phyloP scores from a whole-genome alignment of 2,113 vertebrate species.

The Lophochroa leadbeateri region DNA sequence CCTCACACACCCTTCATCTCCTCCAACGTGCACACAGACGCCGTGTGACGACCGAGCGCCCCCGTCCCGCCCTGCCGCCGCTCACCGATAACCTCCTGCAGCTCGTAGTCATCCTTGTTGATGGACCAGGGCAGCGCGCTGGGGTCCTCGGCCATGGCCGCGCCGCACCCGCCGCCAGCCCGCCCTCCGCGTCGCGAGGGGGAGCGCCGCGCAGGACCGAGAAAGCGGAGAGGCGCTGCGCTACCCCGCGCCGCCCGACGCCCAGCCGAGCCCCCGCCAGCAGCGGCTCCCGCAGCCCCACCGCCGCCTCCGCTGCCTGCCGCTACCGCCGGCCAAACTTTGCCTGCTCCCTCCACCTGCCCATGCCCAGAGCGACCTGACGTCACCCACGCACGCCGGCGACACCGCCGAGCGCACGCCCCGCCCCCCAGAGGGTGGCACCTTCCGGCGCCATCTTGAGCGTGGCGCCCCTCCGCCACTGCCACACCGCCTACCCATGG shows the following conservation, averaged over 20 bases:
- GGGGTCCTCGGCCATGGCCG: constrained; percentile 92
- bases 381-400: constrained; percentile 54
- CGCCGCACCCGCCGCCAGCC: constrained; percentile 16
- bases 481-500: accelerated
- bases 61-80: background rate
- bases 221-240: background rate
- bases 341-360: constrained; percentile 58
- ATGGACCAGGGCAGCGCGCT: constrained; percentile 94
- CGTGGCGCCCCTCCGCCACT: background rate
- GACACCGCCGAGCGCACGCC: background rate
- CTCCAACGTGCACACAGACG: background rate
- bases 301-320: background rate
- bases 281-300: constrained; percentile 2
- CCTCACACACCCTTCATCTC: background rate
- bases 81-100: constrained; percentile 97
- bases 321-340: constrained; percentile 63
- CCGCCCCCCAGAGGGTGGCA: background rate
- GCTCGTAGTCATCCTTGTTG: constrained; percentile 95
- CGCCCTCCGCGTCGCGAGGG: constrained; percentile 22
- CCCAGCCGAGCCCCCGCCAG: background rate
- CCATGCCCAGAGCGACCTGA: constrained; percentile 50
- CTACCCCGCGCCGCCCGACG: background rate
- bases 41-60: background rate
- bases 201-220: constrained; percentile 20
- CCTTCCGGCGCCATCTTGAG: constrained; percentile 59